Evolutionary conservation across 2,888 invertebrate species (phyloP), one percentile per base, ranked within the genome.

Genomic region (Coleophora flavipennella): DNA sequence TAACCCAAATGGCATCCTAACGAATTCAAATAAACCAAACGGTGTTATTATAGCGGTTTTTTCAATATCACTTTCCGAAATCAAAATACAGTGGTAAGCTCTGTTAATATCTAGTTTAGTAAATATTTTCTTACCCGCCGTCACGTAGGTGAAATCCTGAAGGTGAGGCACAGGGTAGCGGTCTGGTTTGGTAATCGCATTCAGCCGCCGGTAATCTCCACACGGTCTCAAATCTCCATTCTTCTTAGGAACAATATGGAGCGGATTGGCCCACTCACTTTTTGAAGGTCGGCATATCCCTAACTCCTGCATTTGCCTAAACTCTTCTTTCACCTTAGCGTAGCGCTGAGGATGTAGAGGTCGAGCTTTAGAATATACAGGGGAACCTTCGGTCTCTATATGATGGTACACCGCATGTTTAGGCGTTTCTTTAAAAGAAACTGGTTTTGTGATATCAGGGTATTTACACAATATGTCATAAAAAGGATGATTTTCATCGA

Each of bases 171-270:
- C 44, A 0, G 67, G 63, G 39, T 67, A 62, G 1, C 60, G 10
- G 41, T 69, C 65, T 0, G 57, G 58, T 4, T 52, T 43, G 0
- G 66, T 66, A 13, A 43, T 40, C 1, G 54, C 45, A 40, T 68
- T 75, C 1, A 68, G 46, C 0, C 20, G 12, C 0, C 73, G 43
- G 41, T 72, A 79, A 34, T 77, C 73, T 0, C 72, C 73, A 39
- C 72, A 72, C 0, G 51, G 49, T 1, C 55, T 38, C 6, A 57
- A 9, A 1, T 55, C 35, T 0, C 55, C 55, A 46, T 51, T 35
- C 12, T 48, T 48, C 33, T 59, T 65, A 13, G 37, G 42, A 3
- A 49, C 55, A 1, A 51, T 37, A 14, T 50, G 64, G 0, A 71
- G 44, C n/a, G 64, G 69, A 38, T 51, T 60, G 1, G 65, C 52